Evolutionary conservation across 2,888 invertebrate genomes (phyloP).

Genomic region (Drosophila lacicola): DNA sequence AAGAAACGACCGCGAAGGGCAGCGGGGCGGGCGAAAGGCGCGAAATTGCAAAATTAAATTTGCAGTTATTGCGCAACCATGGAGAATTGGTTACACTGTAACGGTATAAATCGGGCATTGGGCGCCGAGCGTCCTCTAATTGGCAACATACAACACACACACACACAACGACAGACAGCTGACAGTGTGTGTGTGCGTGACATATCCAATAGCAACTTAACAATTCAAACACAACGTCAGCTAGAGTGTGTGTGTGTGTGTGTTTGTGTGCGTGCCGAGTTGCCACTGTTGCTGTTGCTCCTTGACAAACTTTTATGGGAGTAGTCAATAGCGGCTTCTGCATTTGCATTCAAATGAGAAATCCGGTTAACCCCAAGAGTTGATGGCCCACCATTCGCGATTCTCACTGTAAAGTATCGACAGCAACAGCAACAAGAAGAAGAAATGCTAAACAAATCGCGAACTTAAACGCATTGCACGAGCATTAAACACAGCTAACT

Average conservation of each 20-base stretch:
- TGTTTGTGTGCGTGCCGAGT: constrained; percentile 3
- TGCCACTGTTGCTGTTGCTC: constrained; percentile 8
- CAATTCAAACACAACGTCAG: constrained; percentile 35
- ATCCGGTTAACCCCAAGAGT: constrained; percentile 67
- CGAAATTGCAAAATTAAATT: constrained; percentile 79
- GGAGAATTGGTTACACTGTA: constrained; percentile 76
- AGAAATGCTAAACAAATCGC: neutral
- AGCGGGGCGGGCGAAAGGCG: constrained; percentile 47
- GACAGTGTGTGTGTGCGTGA: constrained; percentile 1
- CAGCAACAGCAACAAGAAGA: constrained; percentile 7
- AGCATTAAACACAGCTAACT: neutral
- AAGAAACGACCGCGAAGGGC: constrained; percentile 8
- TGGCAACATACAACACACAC: constrained; percentile 43
- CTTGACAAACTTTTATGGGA: constrained; percentile 55
- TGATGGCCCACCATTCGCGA: constrained; percentile 25
- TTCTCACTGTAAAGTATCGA: neutral
- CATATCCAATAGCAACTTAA: constrained; percentile 43
- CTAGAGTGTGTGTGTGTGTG: constrained; percentile 13
- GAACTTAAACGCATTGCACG: constrained; percentile 1
- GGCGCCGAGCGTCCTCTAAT: constrained; percentile 50
- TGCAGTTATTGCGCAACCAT: constrained; percentile 81
- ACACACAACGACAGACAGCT: constrained; percentile 3
- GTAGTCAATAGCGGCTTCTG: constrained; percentile 31
- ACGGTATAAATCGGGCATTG: constrained; percentile 66
- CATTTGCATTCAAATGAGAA: constrained; percentile 68